A percentile compares a stretch with the other conserved stretches of the same genome.
Conservation (phyloP, 2,113 vertebrate species). For the Aptenodytes forsteri region DNA sequence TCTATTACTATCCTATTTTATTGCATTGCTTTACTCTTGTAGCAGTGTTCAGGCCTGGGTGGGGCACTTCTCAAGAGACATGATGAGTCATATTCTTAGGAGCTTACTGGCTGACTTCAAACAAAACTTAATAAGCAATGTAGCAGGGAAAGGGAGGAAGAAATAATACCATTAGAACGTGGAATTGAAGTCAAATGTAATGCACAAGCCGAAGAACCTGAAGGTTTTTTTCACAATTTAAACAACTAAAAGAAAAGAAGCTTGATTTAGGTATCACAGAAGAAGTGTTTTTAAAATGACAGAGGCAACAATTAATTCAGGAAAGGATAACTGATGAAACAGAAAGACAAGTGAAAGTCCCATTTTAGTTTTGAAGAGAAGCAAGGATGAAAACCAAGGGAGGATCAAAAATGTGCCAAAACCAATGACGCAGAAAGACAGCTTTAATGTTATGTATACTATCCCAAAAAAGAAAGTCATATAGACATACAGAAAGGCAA, state of each 20-base stretch:
- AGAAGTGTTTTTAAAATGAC: background rate
- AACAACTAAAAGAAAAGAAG: background rate
- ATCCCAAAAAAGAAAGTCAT: background rate
- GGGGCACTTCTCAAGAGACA: background rate
- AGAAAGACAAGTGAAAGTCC: background rate
- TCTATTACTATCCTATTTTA: background rate
- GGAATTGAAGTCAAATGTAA: background rate
- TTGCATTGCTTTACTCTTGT: fast-evolving
- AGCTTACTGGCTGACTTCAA: background rate
- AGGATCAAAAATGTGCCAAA: background rate
- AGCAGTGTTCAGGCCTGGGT: background rate
- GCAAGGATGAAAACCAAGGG: background rate
- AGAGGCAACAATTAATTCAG: background rate
- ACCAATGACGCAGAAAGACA: background rate
- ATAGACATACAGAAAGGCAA: background rate
- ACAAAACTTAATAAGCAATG: background rate
- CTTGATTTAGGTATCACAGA: background rate
- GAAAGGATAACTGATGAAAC: background rate
- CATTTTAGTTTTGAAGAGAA: background rate
- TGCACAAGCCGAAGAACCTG: background rate
- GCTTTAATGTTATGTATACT: background rate
- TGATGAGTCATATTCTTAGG: background rate
- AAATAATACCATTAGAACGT: background rate
- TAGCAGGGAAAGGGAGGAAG: background rate
- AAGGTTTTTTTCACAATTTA: background rate